Percentiles rank a stretch among this genome's conserved stretches.
These are phyloP conservation scores for Lasioglossum baleicum DNA, from an alignment of 1,140 invertebrate species.

Conservation along the genomic window DNA sequence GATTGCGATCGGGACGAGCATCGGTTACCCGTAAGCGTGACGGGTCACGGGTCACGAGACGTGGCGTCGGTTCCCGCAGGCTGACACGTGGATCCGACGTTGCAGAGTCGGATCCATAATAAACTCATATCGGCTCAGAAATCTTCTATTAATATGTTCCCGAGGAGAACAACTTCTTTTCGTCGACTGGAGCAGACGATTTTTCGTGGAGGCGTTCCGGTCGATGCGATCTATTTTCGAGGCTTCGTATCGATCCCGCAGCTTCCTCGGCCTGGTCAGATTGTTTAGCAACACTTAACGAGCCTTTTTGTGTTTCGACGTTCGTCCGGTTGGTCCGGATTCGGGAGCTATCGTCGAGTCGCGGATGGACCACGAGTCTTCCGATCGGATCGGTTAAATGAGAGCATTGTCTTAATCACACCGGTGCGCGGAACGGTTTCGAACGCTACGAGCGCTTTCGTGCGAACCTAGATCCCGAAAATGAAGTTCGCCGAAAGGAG, in stretches of 20 bases:
- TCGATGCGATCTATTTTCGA: constrained; percentile 22
- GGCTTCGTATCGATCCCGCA: neutral
- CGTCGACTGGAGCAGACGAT: neutral
- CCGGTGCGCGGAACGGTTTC: neutral
- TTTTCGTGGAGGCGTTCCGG: neutral
- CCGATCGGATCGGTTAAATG: neutral
- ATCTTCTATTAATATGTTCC: constrained; percentile 38
- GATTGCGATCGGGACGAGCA: neutral
- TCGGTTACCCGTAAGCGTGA: too few species aligned
- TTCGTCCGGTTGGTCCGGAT: neutral
- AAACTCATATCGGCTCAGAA: neutral
- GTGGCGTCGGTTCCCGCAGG: neutral
- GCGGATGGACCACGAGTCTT: neutral
- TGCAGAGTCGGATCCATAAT: neutral
- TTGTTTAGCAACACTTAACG: neutral
- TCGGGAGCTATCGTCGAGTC: too few species aligned
- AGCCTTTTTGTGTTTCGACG: neutral
- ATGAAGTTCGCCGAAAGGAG: neutral
- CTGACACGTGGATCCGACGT: neutral
- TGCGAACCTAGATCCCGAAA: neutral
- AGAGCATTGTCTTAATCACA: too few species aligned
- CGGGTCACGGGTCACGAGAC: too few species aligned
- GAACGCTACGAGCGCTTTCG: neutral
- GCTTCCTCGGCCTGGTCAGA: neutral
- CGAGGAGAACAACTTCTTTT: neutral